These are phyloP conservation scores for Recurvirostra avosetta DNA, from an alignment of 2,113 vertebrate species.

Conservation along the genomic window DNA sequence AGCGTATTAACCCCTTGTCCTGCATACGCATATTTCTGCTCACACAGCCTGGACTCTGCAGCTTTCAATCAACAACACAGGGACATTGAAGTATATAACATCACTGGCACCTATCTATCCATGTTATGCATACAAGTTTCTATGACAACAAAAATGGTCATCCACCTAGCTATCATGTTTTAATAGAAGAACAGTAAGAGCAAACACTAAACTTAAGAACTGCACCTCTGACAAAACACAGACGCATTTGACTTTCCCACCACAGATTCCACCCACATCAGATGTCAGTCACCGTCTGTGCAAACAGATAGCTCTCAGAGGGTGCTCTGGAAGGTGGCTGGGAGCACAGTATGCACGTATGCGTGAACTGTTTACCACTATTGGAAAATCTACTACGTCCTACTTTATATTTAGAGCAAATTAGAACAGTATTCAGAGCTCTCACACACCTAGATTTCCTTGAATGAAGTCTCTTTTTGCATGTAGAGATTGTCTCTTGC, in stretches of 20 bases:
- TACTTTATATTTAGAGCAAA: not conserved
- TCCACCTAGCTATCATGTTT: not conserved
- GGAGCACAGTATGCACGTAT: rapidly evolving
- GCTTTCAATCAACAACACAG: not conserved
- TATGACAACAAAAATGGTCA: not conserved
- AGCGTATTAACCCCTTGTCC: not conserved
- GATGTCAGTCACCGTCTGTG: constrained; percentile 1
- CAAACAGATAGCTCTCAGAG: not conserved
- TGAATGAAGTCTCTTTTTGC: not conserved
- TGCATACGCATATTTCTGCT: not conserved
- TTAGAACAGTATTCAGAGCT: not conserved
- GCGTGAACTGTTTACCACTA: not conserved
- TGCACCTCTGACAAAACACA: not conserved
- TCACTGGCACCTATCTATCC: not conserved
- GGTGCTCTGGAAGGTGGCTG: not conserved
- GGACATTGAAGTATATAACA: rapidly evolving
- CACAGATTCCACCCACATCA: constrained; percentile 8
- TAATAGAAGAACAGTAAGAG: not conserved
- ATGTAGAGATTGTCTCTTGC: not conserved
- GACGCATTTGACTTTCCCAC: not conserved
- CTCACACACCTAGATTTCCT: not conserved
- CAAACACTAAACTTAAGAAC: not conserved
- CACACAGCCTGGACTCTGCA: not conserved
- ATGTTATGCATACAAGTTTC: not conserved
- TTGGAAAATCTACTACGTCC: not conserved